A percentile compares a stretch with the other conserved stretches of the same genome.
Conservation (phyloP, 2,888 invertebrate genomes). For the Cataglyphis albicans region DNA sequence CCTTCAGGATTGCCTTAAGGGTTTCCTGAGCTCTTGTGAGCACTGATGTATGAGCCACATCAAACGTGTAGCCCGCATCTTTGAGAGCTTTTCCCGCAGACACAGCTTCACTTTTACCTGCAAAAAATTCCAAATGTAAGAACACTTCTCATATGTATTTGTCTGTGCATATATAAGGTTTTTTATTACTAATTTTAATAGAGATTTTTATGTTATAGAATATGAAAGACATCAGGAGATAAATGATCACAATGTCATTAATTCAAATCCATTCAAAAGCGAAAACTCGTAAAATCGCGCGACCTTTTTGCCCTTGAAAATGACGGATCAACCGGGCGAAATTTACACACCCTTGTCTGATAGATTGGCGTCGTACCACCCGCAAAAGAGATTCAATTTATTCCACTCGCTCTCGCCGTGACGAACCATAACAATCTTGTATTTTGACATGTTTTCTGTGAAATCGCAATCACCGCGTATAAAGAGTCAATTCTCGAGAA, state of each 20-base stretch:
- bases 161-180: neutral
- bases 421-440: constrained; percentile 89
- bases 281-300: neutral
- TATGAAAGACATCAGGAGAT: neutral
- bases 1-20: constrained; percentile 89
- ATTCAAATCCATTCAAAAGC: constrained; percentile 14
- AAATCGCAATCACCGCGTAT: neutral
- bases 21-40: constrained; percentile 93
- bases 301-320: constrained; percentile 72
- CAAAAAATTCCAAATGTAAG: neutral
- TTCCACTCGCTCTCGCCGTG: constrained; percentile 90
- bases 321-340: neutral
- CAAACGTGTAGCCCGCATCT: constrained; percentile 90
- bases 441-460: constrained; percentile 85
- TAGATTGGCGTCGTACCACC: constrained; percentile 89
- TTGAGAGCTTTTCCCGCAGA: constrained; percentile 92
- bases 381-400: constrained; percentile 89
- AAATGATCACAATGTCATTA: neutral
- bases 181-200: neutral
- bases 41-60: constrained; percentile 93
- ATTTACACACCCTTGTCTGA: constrained; percentile 87
- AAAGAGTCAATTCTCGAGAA: constrained; percentile 13
- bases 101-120: constrained; percentile 90
- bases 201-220: neutral
- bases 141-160: neutral